A percentile compares a stretch with the other conserved stretches of the same genome.
These are phyloP conservation scores for Sialis fuliginosa DNA, from an alignment of 2,888 invertebrate genomes.

Conservation along the genomic window DNA sequence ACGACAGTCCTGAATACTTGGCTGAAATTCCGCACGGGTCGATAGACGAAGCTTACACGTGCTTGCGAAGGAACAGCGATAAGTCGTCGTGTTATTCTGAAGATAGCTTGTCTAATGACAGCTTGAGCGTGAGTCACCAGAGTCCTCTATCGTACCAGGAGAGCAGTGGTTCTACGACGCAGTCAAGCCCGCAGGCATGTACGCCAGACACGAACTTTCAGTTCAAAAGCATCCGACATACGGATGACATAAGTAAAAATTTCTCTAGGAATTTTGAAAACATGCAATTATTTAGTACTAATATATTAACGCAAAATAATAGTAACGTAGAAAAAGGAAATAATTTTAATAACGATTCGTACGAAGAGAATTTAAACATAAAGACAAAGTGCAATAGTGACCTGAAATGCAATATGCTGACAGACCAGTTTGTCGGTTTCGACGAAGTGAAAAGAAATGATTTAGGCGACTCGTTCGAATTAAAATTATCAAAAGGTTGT, in stretches of 20 bases:
- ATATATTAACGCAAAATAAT: neutral
- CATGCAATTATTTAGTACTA: conserved; percentile 3
- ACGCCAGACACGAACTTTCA: neutral
- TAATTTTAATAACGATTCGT: neutral
- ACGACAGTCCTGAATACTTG: conserved; percentile 9
- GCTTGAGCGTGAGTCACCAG: conserved; percentile 16
- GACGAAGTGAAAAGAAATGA: neutral
- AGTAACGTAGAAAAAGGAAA: neutral
- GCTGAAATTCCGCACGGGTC: conserved; percentile 11
- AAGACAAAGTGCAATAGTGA: neutral
- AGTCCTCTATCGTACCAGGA: conserved; percentile 18
- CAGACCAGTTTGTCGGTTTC: neutral
- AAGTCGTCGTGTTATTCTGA: conserved; percentile 54
- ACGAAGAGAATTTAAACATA: neutral
- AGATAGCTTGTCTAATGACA: conserved; percentile 53
- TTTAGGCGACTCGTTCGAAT: conserved; percentile 35
- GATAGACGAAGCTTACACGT: conserved; percentile 17
- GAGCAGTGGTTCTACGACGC: conserved; percentile 10
- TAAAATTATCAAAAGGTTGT: conserved; percentile 62
- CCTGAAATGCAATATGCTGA: neutral
- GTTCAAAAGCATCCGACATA: neutral
- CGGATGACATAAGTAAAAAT: conserved; percentile 3
- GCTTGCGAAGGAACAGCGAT: conserved; percentile 45
- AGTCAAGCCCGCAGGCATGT: neutral
- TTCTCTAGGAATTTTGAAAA: conserved; percentile 5